phyloP scores from a whole-genome alignment of 2,113 vertebrate species.

The Crotalus tigris region DNA sequence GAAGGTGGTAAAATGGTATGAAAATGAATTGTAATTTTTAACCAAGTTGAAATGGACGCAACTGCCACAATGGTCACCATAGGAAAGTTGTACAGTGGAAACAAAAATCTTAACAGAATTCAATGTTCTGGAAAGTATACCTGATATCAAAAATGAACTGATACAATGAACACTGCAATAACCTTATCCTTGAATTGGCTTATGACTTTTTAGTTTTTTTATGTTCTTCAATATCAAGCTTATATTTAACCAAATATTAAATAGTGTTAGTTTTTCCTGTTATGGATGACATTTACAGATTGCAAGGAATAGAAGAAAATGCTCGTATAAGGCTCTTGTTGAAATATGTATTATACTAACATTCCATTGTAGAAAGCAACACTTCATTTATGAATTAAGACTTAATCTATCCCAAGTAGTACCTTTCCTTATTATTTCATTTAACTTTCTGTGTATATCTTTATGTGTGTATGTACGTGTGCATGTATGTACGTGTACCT shows the following conservation, averaged over 20 bases:
- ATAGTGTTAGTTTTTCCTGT: background rate
- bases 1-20: background rate
- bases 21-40: background rate
- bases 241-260: background rate
- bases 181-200: background rate
- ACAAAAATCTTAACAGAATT: background rate
- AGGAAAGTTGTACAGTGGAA: background rate
- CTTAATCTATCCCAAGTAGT: background rate
- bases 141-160: background rate
- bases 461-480: no score
- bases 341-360: background rate
- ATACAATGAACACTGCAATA: background rate
- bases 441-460: background rate
- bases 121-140: background rate
- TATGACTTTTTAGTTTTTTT: background rate
- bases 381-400: background rate
- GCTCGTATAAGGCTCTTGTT: background rate
- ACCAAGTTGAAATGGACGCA: background rate
- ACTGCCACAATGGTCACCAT: background rate
- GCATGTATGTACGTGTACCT: no score
- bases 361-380: background rate
- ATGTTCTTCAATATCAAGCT: background rate
- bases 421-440: no score
- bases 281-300: background rate
- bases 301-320: background rate